These are phyloP conservation scores for Amphilophus citrinellus DNA, from an alignment of 2,113 vertebrate species.

Conservation along the genomic window DNA sequence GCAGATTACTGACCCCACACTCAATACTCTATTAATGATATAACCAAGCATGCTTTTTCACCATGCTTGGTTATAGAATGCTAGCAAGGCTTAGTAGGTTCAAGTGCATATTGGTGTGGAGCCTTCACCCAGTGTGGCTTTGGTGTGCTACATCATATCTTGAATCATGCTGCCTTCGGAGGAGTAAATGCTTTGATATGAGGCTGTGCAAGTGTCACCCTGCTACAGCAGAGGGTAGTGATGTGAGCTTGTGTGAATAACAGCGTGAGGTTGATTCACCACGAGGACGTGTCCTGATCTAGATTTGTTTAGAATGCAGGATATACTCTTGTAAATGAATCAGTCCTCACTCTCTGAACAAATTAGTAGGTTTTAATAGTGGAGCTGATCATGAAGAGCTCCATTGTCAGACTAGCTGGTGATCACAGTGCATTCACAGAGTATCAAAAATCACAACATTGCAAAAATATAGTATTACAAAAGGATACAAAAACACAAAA, in stretches of 20 bases:
- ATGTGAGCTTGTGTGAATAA: background rate
- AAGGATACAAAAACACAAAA: no score
- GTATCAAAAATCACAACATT: no score
- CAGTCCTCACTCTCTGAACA: fast-evolving
- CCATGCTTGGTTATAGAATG: background rate
- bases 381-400: background rate
- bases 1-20: fast-evolving
- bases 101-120: background rate
- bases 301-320: background rate
- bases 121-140: background rate
- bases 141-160: no score
- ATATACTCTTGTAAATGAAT: background rate
- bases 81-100: background rate
- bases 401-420: no score
- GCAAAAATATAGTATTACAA: no score
- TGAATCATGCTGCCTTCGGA: background rate
- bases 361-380: background rate
- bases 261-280: background rate
- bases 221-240: slow-evolving; percentile 18
- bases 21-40: fast-evolving
- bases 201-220: slow-evolving; percentile 12
- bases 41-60: background rate
- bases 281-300: background rate
- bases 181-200: slow-evolving; percentile 15
- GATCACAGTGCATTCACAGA: no score